A percentile compares a stretch with the other conserved stretches of the same genome.
Conservation (phyloP, 2,888 invertebrate species). For the Xestia ashworthii region DNA sequence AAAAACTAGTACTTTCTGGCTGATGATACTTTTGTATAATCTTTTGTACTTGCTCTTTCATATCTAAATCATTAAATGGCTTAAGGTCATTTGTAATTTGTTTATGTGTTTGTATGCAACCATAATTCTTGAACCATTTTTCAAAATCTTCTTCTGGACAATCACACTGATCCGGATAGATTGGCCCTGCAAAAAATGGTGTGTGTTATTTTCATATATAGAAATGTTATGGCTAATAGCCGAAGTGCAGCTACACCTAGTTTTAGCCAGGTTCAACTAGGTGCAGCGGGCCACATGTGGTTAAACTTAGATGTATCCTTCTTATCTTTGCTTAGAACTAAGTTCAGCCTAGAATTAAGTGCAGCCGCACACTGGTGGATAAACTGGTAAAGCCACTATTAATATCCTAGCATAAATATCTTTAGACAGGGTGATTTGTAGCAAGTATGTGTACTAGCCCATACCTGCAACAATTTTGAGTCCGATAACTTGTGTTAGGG, state of each 20-base stretch:
- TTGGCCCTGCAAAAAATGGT: conserved; percentile 87
- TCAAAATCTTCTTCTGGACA: conserved; percentile 93
- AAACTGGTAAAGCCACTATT: no score
- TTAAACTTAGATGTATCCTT: no score
- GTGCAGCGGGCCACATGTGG: no score
- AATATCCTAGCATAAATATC: neutral
- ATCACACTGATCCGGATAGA: conserved; percentile 95
- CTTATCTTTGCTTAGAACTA: no score
- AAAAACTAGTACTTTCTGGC: conserved; percentile 95
- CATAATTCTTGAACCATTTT: conserved; percentile 92
- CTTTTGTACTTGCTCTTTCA: conserved; percentile 92
- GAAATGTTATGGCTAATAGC: no score
- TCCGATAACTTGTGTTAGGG: no score
- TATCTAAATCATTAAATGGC: conserved; percentile 93
- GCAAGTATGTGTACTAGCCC: neutral
- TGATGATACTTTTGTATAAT: conserved; percentile 93
- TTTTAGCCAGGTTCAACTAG: no score
- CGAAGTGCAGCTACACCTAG: no score
- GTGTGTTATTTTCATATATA: neutral
- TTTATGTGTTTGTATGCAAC: conserved; percentile 91
- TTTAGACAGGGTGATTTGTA: neutral
- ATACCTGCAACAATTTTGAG: neutral
- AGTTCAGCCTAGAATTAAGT: no score
- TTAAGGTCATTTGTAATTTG: conserved; percentile 94
- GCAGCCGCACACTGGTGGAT: no score